phyloP scores from a whole-genome alignment of 2,888 invertebrate species.

The Mesorhabditis belari region DNA sequence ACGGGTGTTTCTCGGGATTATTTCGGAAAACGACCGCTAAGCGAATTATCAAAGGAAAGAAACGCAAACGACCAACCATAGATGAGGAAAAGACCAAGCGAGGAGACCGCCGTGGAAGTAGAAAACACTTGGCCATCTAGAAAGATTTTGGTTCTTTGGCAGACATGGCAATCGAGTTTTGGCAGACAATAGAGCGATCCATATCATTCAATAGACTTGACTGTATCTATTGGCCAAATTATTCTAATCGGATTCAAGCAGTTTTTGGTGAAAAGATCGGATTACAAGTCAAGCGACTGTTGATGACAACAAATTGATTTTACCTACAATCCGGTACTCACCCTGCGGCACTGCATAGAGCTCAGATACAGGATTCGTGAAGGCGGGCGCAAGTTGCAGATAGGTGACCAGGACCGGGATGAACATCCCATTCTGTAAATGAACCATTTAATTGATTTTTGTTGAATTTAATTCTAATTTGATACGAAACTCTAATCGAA shows the following conservation, averaged over 20 bases:
- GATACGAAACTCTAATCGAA: neutral
- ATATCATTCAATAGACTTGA: too few relatives aligned
- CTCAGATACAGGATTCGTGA: constrained; percentile 26
- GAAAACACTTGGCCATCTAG: neutral
- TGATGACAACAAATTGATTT: too few relatives aligned
- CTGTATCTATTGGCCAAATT: too few relatives aligned
- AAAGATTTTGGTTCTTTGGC: too few relatives aligned
- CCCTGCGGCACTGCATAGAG: constrained; percentile 1
- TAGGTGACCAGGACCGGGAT: constrained; percentile 38
- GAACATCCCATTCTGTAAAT: constrained; percentile 27
- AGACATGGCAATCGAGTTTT: too few relatives aligned
- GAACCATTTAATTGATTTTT: neutral
- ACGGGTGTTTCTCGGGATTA: constrained; percentile 22
- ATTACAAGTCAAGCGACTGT: too few relatives aligned
- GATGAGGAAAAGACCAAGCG: neutral
- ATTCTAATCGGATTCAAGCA: too few relatives aligned
- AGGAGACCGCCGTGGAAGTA: neutral
- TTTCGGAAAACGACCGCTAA: neutral
- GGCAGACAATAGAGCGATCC: too few relatives aligned
- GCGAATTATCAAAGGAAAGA: neutral
- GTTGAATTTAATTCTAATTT: neutral
- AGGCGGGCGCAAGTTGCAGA: constrained; percentile 30
- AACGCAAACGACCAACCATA: neutral
- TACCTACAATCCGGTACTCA: too few relatives aligned
- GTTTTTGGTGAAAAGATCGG: too few relatives aligned